phyloP scores from a whole-genome alignment of 2,888 invertebrate genomes.

The Scaptodrosophila latifasciaeformis region DNA sequence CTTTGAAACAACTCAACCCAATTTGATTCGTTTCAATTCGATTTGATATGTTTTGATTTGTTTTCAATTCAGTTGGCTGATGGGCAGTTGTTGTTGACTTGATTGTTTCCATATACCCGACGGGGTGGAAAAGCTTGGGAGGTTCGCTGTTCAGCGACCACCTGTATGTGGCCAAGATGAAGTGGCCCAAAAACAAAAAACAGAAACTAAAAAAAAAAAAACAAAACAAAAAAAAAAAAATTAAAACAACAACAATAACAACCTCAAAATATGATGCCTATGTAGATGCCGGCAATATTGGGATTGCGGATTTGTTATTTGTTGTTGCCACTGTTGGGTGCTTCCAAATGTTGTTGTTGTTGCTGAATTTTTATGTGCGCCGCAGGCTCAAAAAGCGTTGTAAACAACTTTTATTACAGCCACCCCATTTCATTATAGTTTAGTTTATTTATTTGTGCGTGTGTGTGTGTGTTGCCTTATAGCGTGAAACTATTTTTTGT shows the following conservation, averaged over 20 bases:
- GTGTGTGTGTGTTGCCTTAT: slow-evolving; percentile 34
- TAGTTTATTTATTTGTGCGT: background rate
- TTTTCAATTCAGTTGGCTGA: background rate
- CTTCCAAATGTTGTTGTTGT: slow-evolving; percentile 23
- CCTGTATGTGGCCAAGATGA: slow-evolving; percentile 35
- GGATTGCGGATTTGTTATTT: no score
- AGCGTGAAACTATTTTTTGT: slow-evolving; percentile 66
- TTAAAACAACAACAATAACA: background rate
- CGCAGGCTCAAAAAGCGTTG: slow-evolving; percentile 52
- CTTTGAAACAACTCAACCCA: no score
- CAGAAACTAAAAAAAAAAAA: background rate
- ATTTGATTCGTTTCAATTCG: background rate
- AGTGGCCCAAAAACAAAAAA: background rate
- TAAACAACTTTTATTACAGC: slow-evolving; percentile 62
- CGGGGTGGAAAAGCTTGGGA: background rate
- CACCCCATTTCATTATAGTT: background rate
- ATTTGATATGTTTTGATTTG: slow-evolving; percentile 5
- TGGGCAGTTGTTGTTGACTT: no score
- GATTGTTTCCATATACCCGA: no score
- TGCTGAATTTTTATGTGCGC: slow-evolving; percentile 56
- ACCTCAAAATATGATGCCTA: no score
- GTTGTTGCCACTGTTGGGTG: slow-evolving; percentile 23
- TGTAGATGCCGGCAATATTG: no score
- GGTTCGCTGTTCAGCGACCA: slow-evolving; percentile 38
- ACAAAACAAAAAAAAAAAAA: background rate